Conservation (phyloP, 2,888 invertebrate species). For the Eulithis testata region DNA sequence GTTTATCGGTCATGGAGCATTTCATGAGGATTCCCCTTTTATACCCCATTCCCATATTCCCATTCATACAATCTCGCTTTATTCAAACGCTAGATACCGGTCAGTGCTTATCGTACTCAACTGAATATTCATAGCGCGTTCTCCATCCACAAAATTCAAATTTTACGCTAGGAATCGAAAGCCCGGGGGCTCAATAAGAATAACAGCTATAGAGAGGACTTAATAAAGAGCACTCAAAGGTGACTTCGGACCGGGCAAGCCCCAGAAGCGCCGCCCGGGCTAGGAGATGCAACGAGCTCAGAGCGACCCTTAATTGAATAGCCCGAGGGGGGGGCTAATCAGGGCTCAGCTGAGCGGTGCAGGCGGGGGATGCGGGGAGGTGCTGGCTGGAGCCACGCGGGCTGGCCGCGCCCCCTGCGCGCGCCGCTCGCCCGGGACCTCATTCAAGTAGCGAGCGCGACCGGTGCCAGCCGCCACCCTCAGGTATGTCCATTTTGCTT, state of each 20-base stretch:
- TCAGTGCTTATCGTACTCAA: conserved; percentile 3
- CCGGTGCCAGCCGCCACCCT: conserved; percentile 81
- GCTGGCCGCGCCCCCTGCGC: conserved; percentile 86
- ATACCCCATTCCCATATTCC: neutral
- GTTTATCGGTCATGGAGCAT: conserved; percentile 5
- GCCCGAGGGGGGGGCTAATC: conserved; percentile 82
- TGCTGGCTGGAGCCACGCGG: conserved; percentile 81
- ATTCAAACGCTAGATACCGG: neutral
- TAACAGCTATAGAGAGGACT: conserved; percentile 66
- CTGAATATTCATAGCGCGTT: conserved; percentile 34
- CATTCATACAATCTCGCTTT: neutral
- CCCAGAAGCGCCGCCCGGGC: conserved; percentile 52
- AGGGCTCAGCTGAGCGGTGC: conserved; percentile 81
- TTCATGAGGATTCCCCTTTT: neutral
- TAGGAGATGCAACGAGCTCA: conserved; percentile 46
- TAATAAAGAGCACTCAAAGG: conserved; percentile 76
- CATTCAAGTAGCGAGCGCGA: conserved; percentile 83
- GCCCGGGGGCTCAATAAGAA: conserved; percentile 61
- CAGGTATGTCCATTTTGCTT: conserved; percentile 84
- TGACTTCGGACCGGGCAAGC: conserved; percentile 54
- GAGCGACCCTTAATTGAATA: conserved; percentile 82
- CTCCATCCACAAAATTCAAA: conserved; percentile 48
- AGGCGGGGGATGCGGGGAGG: conserved; percentile 60
- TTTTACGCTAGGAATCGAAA: conserved; percentile 43
- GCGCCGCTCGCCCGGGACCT: conserved; percentile 83